phyloP scores from a whole-genome alignment of 2,797 vertebrate genomes.

The Sebastes iracundus region DNA sequence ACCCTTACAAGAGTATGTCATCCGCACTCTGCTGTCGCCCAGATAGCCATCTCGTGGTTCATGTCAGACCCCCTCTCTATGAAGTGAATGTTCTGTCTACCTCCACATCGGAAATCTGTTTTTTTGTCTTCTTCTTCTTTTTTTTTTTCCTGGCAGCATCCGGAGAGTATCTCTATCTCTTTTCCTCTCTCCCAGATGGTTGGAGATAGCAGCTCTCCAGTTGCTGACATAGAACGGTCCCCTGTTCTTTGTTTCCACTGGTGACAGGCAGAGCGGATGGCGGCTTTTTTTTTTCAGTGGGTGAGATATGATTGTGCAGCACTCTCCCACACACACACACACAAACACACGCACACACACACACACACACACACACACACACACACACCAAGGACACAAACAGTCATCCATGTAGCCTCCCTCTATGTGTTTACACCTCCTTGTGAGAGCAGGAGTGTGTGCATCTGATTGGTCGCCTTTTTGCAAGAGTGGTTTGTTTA shows the following conservation, averaged over 20 bases:
- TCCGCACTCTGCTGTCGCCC: slow-evolving; percentile 12
- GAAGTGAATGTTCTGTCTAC: slow-evolving; percentile 16
- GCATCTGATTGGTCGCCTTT: slow-evolving; percentile 29
- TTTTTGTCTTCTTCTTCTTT: background rate
- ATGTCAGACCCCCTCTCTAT: slow-evolving; percentile 11
- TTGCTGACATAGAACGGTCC: slow-evolving; percentile 48
- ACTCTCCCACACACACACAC: background rate
- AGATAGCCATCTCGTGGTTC: slow-evolving; percentile 45
- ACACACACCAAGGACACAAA: slow-evolving; percentile 8
- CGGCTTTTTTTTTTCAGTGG: slow-evolving; percentile 27
- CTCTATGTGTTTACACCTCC: slow-evolving; percentile 16
- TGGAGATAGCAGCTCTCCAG: slow-evolving; percentile 62
- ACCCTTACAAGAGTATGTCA: slow-evolving; percentile 7
- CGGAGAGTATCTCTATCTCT: slow-evolving; percentile 28
- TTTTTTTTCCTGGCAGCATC: slow-evolving; percentile 15
- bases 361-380: background rate
- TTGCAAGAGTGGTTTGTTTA: slow-evolving; percentile 25
- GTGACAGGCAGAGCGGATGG: slow-evolving; percentile 49
- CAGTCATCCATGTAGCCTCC: background rate
- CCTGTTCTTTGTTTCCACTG: slow-evolving; percentile 59
- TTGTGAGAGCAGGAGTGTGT: slow-evolving; percentile 1
- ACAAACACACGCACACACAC: slow-evolving; percentile 12
- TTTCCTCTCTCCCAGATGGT: slow-evolving; percentile 54
- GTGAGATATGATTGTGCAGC: slow-evolving; percentile 57
- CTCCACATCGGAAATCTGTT: slow-evolving; percentile 25